A percentile compares a stretch with the other conserved stretches of the same genome.
These are phyloP conservation scores for Aphelocoma californica DNA, from an alignment of 2,797 vertebrate genomes.

Conservation along the genomic window DNA sequence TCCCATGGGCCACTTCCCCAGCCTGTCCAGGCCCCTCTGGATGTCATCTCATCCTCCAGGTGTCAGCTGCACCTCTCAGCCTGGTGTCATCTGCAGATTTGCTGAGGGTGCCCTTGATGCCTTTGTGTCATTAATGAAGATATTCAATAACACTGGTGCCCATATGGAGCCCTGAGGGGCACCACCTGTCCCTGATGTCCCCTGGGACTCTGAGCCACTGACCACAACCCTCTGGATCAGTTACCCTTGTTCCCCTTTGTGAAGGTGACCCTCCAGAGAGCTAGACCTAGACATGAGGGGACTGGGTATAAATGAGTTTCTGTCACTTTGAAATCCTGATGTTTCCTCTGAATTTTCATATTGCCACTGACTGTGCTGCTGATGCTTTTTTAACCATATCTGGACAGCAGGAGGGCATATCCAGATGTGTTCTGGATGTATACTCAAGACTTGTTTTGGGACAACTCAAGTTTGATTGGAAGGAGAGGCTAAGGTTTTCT, in stretches of 20 bases:
- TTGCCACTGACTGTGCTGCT: not conserved
- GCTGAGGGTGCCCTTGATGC: no score
- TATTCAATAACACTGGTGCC: not conserved
- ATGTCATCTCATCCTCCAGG: not conserved
- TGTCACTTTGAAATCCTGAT: not conserved
- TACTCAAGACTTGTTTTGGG: not conserved
- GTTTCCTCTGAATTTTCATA: not conserved
- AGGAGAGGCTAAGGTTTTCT: not conserved
- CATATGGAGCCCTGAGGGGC: not conserved
- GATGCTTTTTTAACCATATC: not conserved
- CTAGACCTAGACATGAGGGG: not conserved
- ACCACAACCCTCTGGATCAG: not conserved
- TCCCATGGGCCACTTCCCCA: not conserved
- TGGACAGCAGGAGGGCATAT: not conserved
- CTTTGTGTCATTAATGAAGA: not conserved
- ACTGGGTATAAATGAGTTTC: not conserved
- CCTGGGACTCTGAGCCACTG: not conserved
- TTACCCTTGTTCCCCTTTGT: not conserved
- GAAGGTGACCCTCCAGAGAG: not conserved
- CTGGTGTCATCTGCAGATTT: not conserved
- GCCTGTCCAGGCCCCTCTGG: not conserved
- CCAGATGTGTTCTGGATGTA: not conserved
- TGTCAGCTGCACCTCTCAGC: not conserved
- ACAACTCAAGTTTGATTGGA: not conserved
- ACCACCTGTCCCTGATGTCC: not conserved